These are phyloP conservation scores for Mastomys coucha DNA, from an alignment of 2,113 vertebrate species.

Conservation along the genomic window DNA sequence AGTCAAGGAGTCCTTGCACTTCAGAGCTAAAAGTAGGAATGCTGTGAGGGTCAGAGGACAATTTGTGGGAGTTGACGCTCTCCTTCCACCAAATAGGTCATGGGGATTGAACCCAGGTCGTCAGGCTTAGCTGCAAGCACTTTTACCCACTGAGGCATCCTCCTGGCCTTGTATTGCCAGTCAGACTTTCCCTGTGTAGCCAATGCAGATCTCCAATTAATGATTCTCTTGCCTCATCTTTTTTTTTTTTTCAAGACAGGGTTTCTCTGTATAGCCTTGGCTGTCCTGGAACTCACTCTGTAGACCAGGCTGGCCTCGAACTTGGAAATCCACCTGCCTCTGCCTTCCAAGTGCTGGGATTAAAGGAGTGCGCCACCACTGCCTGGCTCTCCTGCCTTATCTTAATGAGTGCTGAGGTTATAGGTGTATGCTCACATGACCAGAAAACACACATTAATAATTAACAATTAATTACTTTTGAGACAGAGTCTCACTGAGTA, in stretches of 20 bases:
- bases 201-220: neutral
- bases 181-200: neutral
- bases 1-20: neutral
- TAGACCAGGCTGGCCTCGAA: too few species aligned
- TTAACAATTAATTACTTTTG: too few species aligned
- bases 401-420: neutral
- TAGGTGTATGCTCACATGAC: neutral
- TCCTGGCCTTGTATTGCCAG: neutral
- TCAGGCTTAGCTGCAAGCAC: neutral
- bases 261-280: too few species aligned
- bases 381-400: too few species aligned
- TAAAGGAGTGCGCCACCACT: too few species aligned
- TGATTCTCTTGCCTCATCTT: neutral
- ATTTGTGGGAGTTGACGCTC: neutral
- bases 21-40: neutral
- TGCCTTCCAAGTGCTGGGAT: too few species aligned
- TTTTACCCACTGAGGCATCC: neutral
- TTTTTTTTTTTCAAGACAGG: too few species aligned
- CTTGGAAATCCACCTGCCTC: too few species aligned
- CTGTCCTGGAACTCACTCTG: too few species aligned
- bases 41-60: neutral
- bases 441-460: neutral
- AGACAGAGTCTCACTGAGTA: neutral
- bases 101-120: neutral
- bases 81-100: neutral